phyloP scores from a whole-genome alignment of 2,888 invertebrate species.

The Plebejus anna region DNA sequence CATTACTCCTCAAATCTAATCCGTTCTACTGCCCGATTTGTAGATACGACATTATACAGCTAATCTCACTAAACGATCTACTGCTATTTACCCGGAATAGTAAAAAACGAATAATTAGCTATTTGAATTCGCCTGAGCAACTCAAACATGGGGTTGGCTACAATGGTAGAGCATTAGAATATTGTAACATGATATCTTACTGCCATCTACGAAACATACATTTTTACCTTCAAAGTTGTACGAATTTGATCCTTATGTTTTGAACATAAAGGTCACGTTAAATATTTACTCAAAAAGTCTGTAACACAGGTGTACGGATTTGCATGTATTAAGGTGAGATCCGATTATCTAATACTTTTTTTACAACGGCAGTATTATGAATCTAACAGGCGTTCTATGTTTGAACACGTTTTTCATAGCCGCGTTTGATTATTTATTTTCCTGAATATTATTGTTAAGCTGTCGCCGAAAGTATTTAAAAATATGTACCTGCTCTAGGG shows the following conservation, averaged over 20 bases:
- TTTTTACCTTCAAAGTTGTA: not conserved
- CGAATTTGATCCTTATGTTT: not conserved
- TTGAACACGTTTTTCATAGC: not conserved
- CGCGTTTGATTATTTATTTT: not conserved
- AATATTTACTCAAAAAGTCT: not conserved
- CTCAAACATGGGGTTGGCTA: conserved; percentile 39
- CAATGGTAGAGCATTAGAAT: conserved; percentile 54
- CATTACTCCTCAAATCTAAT: not conserved
- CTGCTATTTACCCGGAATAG: conserved; percentile 6
- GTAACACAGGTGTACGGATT: conserved; percentile 49
- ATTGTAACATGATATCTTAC: conserved; percentile 38
- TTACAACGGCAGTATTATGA: not conserved
- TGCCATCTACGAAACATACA: conserved; percentile 35
- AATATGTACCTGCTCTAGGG: not conserved
- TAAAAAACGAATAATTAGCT: conserved; percentile 34
- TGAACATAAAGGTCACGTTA: not conserved
- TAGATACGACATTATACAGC: not conserved
- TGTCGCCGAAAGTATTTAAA: not conserved
- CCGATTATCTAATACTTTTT: conserved; percentile 24
- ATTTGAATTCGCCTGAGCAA: conserved; percentile 37
- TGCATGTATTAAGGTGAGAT: conserved; percentile 42
- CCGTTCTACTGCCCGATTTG: conserved; percentile 4
- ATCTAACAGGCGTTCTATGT: not conserved
- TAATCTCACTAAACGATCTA: conserved; percentile 21
- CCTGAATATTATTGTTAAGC: not conserved